Percentiles rank a stretch among this genome's conserved stretches.
Evolutionary conservation across 2,797 vertebrate genomes (phyloP).

Genomic region (Myotis pilosus): DNA sequence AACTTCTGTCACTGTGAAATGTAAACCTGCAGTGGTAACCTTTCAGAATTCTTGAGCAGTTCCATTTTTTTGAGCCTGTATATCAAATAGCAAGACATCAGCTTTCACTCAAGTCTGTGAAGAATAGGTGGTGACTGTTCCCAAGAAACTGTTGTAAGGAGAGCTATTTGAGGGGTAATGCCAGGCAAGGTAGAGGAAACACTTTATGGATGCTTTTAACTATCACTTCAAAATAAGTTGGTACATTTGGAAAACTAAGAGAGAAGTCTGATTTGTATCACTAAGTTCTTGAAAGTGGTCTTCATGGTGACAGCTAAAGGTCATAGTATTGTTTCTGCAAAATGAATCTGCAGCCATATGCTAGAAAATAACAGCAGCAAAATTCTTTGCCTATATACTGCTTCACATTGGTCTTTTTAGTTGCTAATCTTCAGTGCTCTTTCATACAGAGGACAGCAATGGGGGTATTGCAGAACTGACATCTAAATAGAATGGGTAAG

Average conservation of each 20-base stretch:
- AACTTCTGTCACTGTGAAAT: constrained; percentile 53
- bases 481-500: background rate
- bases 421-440: background rate
- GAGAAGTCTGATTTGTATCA: background rate
- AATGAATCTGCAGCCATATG: background rate
- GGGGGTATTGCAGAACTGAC: background rate
- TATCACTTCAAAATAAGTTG: constrained; percentile 12
- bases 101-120: background rate
- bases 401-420: background rate
- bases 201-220: background rate
- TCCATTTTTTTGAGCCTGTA: background rate
- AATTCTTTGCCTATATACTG: background rate
- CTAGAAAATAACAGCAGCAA: background rate
- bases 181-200: background rate
- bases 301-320: background rate
- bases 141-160: background rate
- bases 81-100: constrained; percentile 36
- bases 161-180: background rate
- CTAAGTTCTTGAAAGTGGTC: background rate
- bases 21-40: background rate
- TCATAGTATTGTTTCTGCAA: background rate
- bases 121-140: background rate
- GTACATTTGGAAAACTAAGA: background rate
- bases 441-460: background rate
- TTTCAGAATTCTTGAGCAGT: constrained; percentile 50